These are phyloP conservation scores for Ellobius talpinus DNA, from an alignment of 2,113 vertebrate species.

Conservation along the genomic window DNA sequence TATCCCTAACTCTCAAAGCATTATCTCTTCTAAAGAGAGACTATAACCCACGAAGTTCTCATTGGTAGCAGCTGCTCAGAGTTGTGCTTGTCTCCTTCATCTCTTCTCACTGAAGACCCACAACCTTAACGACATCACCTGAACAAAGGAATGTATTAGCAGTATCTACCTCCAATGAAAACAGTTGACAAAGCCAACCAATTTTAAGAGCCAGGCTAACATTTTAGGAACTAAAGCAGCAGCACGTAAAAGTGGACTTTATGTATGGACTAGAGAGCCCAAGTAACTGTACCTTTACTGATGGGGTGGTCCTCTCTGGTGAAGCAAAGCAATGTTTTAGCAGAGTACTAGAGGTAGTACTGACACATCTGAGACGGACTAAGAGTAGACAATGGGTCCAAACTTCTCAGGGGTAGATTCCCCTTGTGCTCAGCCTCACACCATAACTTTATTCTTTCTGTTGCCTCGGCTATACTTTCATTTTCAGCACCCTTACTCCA, in stretches of 20 bases:
- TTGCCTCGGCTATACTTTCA: background rate
- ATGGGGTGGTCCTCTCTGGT: background rate
- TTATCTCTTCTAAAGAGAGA: background rate
- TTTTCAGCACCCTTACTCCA: background rate
- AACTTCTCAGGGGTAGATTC: background rate
- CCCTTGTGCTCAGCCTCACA: background rate
- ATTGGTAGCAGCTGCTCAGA: background rate
- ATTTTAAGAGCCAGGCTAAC: constrained; percentile 25
- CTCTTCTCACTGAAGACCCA: background rate
- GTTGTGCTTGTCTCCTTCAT: background rate
- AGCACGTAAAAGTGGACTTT: background rate
- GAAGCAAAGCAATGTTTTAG: constrained; percentile 6
- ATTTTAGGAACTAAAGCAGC: constrained; percentile 21
- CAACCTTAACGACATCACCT: background rate
- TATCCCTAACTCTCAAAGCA: background rate
- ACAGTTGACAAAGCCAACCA: background rate
- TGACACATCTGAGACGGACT: background rate
- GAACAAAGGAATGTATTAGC: background rate
- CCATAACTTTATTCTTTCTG: background rate
- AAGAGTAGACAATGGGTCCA: background rate
- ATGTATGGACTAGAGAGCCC: background rate
- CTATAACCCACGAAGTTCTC: background rate
- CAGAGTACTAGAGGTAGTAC: background rate
- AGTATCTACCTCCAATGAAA: background rate
- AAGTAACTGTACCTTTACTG: background rate